A percentile compares a stretch with the other conserved stretches of the same genome.
Evolutionary conservation across 2,113 vertebrate species (phyloP).

Genomic region (Columba livia): DNA sequence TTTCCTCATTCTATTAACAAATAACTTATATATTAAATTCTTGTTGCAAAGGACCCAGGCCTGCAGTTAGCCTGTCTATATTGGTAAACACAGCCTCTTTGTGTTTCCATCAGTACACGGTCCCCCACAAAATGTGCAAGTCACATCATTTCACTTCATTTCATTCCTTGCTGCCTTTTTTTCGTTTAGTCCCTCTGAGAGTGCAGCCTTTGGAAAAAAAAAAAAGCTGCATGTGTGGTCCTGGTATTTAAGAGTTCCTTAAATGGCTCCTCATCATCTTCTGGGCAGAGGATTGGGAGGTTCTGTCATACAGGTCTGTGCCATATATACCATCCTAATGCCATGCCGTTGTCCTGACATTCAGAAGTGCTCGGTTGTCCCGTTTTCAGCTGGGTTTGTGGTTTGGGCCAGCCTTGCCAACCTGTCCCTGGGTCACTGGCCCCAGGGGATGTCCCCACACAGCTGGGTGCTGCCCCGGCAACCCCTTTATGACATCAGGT

Average conservation of each 20-base stretch:
- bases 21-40: not conserved
- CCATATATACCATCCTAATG: not conserved
- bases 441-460: not conserved
- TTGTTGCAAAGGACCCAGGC: not conserved
- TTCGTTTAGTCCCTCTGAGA: not conserved
- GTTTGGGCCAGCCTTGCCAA: not conserved
- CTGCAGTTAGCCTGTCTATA: not conserved
- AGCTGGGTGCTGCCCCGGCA: not conserved
- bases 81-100: not conserved
- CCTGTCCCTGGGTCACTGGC: no score
- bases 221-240: not conserved
- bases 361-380: not conserved
- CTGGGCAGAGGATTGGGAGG: not conserved
- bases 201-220: not conserved
- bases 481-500: rapidly evolving
- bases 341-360: not conserved
- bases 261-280: not conserved
- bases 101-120: rapidly evolving
- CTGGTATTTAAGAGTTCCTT: not conserved
- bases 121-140: not conserved
- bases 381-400: not conserved
- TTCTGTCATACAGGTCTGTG: not conserved
- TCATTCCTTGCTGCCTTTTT: not conserved
- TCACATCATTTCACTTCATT: not conserved
- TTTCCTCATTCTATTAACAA: not conserved